Conservation (phyloP, 1,140 invertebrate species). For the Heterodera carotae region DNA sequence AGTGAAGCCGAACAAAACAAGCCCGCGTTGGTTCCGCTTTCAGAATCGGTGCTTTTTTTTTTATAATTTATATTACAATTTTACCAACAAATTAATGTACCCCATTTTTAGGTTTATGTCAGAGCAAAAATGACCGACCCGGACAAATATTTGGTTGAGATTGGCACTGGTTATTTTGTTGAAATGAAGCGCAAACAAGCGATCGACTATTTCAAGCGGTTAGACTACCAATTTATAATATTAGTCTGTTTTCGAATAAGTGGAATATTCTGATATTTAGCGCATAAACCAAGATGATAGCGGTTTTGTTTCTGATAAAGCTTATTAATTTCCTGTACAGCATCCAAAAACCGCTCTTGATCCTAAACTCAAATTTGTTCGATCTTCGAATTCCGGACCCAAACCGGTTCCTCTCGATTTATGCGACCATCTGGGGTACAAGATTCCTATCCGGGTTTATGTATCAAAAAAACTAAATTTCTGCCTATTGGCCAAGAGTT, state of each 20-base stretch:
- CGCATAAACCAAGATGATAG: too few relatives aligned
- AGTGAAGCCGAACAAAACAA: slow-evolving; percentile 42
- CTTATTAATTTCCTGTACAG: too few relatives aligned
- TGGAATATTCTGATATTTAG: too few relatives aligned
- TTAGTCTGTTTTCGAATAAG: background rate
- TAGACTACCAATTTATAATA: slow-evolving; percentile 29
- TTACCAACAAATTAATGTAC: too few relatives aligned
- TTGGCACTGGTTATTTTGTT: slow-evolving; percentile 61
- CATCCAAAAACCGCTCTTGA: too few relatives aligned
- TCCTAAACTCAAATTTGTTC: too few relatives aligned
- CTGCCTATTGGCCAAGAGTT: too few relatives aligned
- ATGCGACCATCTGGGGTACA: too few relatives aligned
- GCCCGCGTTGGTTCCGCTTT: slow-evolving; percentile 53
- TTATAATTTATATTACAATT: slow-evolving; percentile 26
- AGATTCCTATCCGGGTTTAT: too few relatives aligned
- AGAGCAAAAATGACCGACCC: slow-evolving; percentile 50
- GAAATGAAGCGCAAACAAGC: slow-evolving; percentile 56
- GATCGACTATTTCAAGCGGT: slow-evolving; percentile 54
- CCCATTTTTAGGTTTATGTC: slow-evolving; percentile 60
- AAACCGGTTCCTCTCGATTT: too few relatives aligned
- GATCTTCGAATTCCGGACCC: too few relatives aligned
- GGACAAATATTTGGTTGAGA: slow-evolving; percentile 52
- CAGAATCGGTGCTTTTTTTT: slow-evolving; percentile 53
- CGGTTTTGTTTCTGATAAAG: background rate
- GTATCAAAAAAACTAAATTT: too few relatives aligned